Conservation (phyloP, 2,797 vertebrate genomes). For the Bucorvus abyssinicus region DNA sequence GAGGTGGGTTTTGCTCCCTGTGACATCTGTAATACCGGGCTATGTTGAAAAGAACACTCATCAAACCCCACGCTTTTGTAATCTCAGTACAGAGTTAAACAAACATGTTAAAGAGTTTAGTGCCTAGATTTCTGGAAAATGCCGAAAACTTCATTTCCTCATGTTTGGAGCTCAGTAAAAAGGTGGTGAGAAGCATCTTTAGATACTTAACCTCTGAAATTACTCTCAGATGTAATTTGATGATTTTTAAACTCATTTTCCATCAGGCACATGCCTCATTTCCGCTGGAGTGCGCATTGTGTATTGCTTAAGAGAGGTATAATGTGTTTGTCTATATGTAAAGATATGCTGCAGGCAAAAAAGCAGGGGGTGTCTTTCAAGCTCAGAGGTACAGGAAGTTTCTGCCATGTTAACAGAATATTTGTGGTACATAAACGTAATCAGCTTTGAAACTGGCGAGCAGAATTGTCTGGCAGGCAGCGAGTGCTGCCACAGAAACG, state of each 20-base stretch:
- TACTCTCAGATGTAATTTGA: background rate
- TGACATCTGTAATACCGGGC: background rate
- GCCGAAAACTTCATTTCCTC: background rate
- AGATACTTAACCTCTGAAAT: background rate
- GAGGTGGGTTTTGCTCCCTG: slow-evolving; percentile 76
- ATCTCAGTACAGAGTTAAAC: background rate
- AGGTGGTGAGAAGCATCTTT: background rate
- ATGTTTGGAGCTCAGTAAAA: background rate
- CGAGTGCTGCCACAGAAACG: background rate
- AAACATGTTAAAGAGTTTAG: background rate
- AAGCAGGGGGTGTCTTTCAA: slow-evolving; percentile 11
- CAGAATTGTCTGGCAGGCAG: slow-evolving; percentile 13
- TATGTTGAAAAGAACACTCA: background rate
- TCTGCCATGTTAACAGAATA: background rate
- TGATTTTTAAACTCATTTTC: background rate
- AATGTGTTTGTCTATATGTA: background rate
- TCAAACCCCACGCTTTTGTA: background rate
- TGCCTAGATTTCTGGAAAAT: background rate
- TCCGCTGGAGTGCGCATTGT: background rate
- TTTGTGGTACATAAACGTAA: background rate
- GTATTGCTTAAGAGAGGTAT: background rate
- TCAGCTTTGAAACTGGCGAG: background rate
- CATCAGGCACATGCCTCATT: background rate
- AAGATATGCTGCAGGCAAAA: background rate
- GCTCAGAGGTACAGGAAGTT: background rate